These are phyloP conservation scores for Chrysolina americana DNA, from an alignment of 2,888 invertebrate species.

Conservation along the genomic window DNA sequence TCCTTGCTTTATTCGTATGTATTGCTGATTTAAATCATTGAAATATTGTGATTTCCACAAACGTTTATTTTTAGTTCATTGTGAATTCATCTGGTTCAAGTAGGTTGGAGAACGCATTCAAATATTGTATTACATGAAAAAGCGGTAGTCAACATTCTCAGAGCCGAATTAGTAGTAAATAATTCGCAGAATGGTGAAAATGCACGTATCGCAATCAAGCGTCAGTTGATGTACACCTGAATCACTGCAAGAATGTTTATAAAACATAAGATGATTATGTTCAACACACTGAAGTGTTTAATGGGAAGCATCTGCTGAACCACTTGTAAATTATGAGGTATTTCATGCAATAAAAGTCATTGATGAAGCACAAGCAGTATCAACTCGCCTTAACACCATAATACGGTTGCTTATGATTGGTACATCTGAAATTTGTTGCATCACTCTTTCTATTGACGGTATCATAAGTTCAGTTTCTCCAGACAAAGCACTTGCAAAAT, in stretches of 20 bases:
- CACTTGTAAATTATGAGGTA: too few relatives aligned
- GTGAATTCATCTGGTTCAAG: background rate
- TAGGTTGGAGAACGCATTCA: background rate
- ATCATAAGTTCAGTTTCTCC: too few relatives aligned
- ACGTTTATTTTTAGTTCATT: background rate
- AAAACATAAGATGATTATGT: background rate
- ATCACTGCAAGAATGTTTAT: constrained; percentile 1
- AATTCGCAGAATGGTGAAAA: constrained; percentile 31
- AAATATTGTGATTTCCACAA: too few relatives aligned
- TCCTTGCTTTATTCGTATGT: too few relatives aligned
- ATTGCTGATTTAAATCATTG: too few relatives aligned
- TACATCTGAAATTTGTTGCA: too few relatives aligned
- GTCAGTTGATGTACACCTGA: constrained; percentile 16
- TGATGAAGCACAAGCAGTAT: too few relatives aligned
- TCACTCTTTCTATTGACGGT: too few relatives aligned
- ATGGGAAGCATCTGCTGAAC: background rate
- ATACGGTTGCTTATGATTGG: too few relatives aligned
- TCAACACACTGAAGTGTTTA: background rate
- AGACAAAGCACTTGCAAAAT: too few relatives aligned
- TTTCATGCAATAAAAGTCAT: too few relatives aligned
- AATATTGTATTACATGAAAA: constrained; percentile 17
- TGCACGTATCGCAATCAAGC: constrained; percentile 28
- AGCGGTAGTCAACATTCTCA: constrained; percentile 35
- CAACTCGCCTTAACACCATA: too few relatives aligned
- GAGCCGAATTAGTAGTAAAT: constrained; percentile 40